Conservation (phyloP, 2,113 vertebrate genomes). For the Desmodus rotundus region DNA sequence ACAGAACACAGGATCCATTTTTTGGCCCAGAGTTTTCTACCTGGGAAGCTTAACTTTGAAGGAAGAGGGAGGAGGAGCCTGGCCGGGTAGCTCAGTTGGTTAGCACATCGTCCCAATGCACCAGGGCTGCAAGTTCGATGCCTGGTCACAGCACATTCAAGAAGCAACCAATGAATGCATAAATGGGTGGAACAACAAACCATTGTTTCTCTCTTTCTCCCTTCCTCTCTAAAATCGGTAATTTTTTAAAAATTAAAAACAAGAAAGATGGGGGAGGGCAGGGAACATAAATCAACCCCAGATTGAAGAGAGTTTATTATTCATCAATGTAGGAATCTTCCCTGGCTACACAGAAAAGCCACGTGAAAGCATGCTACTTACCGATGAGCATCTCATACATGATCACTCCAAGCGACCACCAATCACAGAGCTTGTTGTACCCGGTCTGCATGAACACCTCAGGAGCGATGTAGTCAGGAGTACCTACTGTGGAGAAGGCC, state of each 20-base stretch:
- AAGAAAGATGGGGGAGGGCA: neutral
- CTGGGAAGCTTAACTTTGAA: neutral
- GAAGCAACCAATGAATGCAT: too few relatives aligned
- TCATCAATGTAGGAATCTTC: neutral
- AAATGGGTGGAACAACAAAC: too few relatives aligned
- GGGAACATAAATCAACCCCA: neutral
- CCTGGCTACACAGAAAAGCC: neutral
- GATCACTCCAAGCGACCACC: slow-evolving; percentile 98
- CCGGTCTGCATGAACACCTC: slow-evolving; percentile 98
- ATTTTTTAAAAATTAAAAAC: too few relatives aligned
- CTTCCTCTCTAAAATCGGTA: too few relatives aligned
- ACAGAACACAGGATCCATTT: rapidly evolving
- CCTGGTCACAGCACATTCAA: too few relatives aligned
- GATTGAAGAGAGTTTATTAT: neutral
- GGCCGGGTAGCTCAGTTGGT: too few relatives aligned
- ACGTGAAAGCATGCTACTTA: slow-evolving; percentile 73
- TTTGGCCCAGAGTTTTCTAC: neutral
- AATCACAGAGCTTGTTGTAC: slow-evolving; percentile 98
- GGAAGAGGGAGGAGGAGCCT: neutral
- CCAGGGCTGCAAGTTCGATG: too few relatives aligned
- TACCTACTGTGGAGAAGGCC: slow-evolving; percentile 98
- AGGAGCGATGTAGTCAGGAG: slow-evolving; percentile 97
- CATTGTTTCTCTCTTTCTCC: too few relatives aligned
- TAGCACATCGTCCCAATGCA: too few relatives aligned
- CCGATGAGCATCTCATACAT: slow-evolving; percentile 99